Conservation (phyloP, 1,140 invertebrate genomes). For the Phymorhynchus buccinoides region DNA sequence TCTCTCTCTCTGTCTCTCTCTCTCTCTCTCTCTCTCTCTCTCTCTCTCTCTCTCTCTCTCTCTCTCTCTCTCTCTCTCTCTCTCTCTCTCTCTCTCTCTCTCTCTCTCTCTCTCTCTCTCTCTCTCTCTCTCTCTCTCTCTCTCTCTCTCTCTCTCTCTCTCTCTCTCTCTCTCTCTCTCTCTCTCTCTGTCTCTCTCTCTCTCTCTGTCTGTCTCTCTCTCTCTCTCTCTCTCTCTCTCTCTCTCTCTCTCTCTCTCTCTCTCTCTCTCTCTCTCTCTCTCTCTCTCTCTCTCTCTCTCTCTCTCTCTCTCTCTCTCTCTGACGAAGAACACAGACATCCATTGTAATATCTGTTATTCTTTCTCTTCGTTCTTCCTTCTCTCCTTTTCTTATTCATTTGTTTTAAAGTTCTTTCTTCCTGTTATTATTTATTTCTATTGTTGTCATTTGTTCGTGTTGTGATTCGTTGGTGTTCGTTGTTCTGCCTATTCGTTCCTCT, state of each 20-base stretch:
- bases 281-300: not conserved
- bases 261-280: not conserved
- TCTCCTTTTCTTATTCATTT: too few species aligned
- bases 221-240: not conserved
- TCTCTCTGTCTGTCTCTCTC: not conserved
- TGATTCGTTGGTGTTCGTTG: too few species aligned
- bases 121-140: not conserved
- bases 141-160: not conserved
- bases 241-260: not conserved
- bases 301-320: not conserved
- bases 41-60: too few species aligned
- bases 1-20: not conserved
- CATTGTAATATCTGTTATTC: too few species aligned
- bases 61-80: not conserved
- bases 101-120: not conserved
- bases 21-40: not conserved
- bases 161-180: not conserved
- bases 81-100: not conserved
- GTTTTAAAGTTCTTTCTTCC: too few species aligned
- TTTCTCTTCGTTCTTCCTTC: too few species aligned
- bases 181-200: not conserved
- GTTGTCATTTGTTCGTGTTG: too few species aligned
- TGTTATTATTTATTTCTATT: too few species aligned
- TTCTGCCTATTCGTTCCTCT: too few species aligned
- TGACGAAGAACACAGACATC: too few species aligned